phyloP scores from a whole-genome alignment of 2,888 invertebrate genomes.

The Sinopyrophorus schimmeli region DNA sequence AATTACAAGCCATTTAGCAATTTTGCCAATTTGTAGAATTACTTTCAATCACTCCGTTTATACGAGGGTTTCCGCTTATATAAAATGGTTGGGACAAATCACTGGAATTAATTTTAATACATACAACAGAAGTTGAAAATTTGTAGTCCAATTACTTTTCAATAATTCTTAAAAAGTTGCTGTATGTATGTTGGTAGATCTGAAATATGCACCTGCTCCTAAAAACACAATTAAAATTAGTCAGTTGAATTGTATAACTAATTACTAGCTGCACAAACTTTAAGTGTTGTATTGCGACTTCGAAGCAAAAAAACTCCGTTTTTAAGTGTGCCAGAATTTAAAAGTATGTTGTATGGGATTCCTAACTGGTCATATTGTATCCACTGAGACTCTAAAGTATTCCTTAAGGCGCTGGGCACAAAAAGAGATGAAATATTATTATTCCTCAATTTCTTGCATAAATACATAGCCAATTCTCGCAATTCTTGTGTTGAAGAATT shows the following conservation, averaged over 20 bases:
- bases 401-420: conserved; percentile 47
- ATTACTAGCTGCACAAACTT: conserved; percentile 55
- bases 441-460: conserved; percentile 59
- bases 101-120: conserved; percentile 49
- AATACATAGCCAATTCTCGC: conserved; percentile 59
- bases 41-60: conserved; percentile 52
- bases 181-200: conserved; percentile 66
- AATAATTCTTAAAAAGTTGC: conserved; percentile 57
- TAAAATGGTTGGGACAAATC: conserved; percentile 48
- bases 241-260: conserved; percentile 14
- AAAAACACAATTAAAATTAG: conserved; percentile 47
- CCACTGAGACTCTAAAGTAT: conserved; percentile 54
- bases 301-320: conserved; percentile 71
- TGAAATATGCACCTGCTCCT: conserved; percentile 72
- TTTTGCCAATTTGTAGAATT: conserved; percentile 49
- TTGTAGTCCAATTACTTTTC: conserved; percentile 19
- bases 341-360: conserved; percentile 72
- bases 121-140: conserved; percentile 35
- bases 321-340: conserved; percentile 68
- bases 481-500: conserved; percentile 53
- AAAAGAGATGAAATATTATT: conserved; percentile 53
- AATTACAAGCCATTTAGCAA: conserved; percentile 51
- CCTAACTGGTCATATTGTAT: conserved; percentile 64
- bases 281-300: conserved; percentile 68
- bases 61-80: conserved; percentile 50